These are phyloP conservation scores for Herminia tarsipennalis DNA, from an alignment of 2,888 invertebrate species.

Conservation along the genomic window DNA sequence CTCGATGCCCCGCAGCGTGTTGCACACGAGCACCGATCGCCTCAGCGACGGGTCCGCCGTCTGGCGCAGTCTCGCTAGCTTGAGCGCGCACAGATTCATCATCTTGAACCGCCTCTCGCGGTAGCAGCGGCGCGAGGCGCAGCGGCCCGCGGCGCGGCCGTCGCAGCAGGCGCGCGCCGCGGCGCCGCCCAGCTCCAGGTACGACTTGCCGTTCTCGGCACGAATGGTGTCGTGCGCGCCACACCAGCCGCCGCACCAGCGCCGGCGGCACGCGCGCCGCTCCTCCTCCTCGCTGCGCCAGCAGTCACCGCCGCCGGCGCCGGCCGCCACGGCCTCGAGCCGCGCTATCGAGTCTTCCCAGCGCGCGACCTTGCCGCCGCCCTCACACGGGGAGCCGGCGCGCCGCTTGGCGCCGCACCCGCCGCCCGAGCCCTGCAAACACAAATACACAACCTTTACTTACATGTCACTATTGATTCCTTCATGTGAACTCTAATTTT, in stretches of 20 bases:
- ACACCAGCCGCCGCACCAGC: slow-evolving; percentile 85
- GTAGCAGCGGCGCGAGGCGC: slow-evolving; percentile 93
- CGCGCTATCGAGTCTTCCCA: slow-evolving; percentile 83
- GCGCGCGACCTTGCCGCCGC: slow-evolving; percentile 82
- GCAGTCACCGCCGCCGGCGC: slow-evolving; percentile 87
- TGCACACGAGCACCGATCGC: slow-evolving; percentile 96
- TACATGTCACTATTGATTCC: not conserved
- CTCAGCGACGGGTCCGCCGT: slow-evolving; percentile 95
- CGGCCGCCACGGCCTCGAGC: slow-evolving; percentile 85
- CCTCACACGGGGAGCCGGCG: slow-evolving; percentile 80
- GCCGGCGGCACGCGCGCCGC: slow-evolving; percentile 82
- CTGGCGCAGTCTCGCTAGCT: slow-evolving; percentile 94
- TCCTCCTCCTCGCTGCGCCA: slow-evolving; percentile 85
- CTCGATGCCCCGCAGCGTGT: slow-evolving; percentile 95
- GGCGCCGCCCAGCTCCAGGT: slow-evolving; percentile 93
- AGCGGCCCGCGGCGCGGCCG: slow-evolving; percentile 90
- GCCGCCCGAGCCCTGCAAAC: slow-evolving; percentile 82
- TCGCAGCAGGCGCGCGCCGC: slow-evolving; percentile 92
- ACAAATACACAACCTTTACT: slow-evolving; percentile 38
- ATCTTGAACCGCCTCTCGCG: slow-evolving; percentile 94
- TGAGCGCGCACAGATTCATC: slow-evolving; percentile 96
- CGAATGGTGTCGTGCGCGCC: slow-evolving; percentile 92
- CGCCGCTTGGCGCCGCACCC: slow-evolving; percentile 85
- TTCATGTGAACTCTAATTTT: no score
- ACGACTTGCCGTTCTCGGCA: slow-evolving; percentile 96